Conservation (phyloP, 2,888 invertebrate species). For the Physocephala rufipes region DNA sequence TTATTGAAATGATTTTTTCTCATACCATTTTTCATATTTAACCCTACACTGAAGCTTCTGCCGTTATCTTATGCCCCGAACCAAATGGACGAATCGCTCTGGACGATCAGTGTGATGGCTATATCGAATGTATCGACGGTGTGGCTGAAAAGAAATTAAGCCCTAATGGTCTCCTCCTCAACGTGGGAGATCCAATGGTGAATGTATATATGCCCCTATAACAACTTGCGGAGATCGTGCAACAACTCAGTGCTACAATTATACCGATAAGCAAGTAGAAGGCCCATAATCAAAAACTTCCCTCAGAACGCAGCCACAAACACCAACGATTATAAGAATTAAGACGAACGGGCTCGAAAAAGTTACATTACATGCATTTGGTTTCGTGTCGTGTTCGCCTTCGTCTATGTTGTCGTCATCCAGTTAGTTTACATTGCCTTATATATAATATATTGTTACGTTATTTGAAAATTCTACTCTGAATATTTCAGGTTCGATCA, state of each 20-base stretch:
- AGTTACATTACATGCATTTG: no score
- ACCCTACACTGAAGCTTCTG: slow-evolving; percentile 47
- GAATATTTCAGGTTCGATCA: no score
- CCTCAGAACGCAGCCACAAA: no score
- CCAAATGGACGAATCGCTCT: slow-evolving; percentile 76
- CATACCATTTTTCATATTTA: background rate
- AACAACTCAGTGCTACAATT: slow-evolving; percentile 68
- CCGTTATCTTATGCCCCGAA: slow-evolving; percentile 69
- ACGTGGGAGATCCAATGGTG: slow-evolving; percentile 68
- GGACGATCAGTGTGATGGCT: slow-evolving; percentile 77
- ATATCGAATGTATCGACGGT: slow-evolving; percentile 76
- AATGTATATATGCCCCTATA: slow-evolving; percentile 85
- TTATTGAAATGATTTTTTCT: no score
- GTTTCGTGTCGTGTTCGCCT: no score
- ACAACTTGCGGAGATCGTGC: slow-evolving; percentile 79
- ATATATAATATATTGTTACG: no score
- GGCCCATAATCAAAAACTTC: no score
- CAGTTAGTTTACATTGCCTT: no score
- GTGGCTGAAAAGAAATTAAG: slow-evolving; percentile 78
- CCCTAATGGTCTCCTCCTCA: slow-evolving; percentile 82
- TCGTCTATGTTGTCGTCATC: no score
- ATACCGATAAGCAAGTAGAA: slow-evolving; percentile 80
- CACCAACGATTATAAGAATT: no score
- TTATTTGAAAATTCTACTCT: no score
- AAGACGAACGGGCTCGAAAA: no score